Conservation (phyloP, 1,140 invertebrate species). For the Triops longicaudatus region DNA sequence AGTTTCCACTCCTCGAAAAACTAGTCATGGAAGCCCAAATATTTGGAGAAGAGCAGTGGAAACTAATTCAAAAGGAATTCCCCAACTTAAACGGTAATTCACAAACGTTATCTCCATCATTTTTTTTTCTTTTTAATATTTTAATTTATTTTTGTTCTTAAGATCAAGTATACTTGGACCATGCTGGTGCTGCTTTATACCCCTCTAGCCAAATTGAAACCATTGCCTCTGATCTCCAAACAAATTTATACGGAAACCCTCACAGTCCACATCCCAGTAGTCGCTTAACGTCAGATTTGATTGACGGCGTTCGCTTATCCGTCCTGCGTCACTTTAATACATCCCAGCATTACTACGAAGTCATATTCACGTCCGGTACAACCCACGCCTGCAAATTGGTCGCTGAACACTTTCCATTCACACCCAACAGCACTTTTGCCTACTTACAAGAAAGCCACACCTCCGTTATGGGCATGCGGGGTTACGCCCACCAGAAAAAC, state of each 20-base stretch:
- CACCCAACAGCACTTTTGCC: constrained; percentile 50
- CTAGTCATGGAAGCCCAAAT: constrained; percentile 5
- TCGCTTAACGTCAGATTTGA: constrained; percentile 61
- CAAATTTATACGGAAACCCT: constrained; percentile 76
- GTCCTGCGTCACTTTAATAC: constrained; percentile 79
- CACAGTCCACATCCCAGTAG: constrained; percentile 63
- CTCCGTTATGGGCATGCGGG: constrained; percentile 84
- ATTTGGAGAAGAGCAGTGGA: constrained; percentile 18
- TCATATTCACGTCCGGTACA: constrained; percentile 86
- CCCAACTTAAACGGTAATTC: constrained; percentile 12
- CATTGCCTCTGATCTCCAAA: constrained; percentile 54
- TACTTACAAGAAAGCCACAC: constrained; percentile 90
- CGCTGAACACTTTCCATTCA: constrained; percentile 69
- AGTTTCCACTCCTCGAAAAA: no score
- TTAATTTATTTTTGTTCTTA: constrained; percentile 28
- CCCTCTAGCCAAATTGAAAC: constrained; percentile 60
- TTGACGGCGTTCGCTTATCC: constrained; percentile 65
- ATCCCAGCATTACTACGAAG: constrained; percentile 62
- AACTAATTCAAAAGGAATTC: neutral
- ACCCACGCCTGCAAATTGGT: constrained; percentile 74
- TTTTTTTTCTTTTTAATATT: no score
- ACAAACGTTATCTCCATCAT: neutral
- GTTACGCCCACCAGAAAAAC: constrained; percentile 39
- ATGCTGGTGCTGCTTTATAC: constrained; percentile 80
- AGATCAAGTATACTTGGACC: constrained; percentile 78